Evolutionary conservation across 2,113 vertebrate species (phyloP).

Genomic region (Tachysurus vachellii): DNA sequence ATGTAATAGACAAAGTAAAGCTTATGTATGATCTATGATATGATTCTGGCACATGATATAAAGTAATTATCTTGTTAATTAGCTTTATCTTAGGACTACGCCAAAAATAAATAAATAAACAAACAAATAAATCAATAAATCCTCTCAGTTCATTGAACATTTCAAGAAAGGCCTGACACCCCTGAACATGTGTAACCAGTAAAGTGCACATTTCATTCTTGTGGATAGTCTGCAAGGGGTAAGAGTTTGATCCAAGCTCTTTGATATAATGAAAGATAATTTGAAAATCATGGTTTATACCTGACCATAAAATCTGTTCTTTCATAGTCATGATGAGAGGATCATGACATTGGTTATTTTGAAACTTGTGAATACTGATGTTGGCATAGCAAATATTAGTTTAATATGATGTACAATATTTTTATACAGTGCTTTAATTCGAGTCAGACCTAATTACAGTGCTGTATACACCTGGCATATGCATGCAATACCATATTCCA

Average conservation of each 20-base stretch:
- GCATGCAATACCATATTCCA: conserved; percentile 68
- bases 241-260: conserved; percentile 42
- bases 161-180: conserved; percentile 56
- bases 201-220: conserved; percentile 49
- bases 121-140: not conserved
- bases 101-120: conserved; percentile 22
- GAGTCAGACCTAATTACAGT: conserved; percentile 72
- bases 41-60: conserved; percentile 25
- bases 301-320: conserved; percentile 52
- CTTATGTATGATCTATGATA: conserved; percentile 35
- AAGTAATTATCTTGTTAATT: conserved; percentile 49
- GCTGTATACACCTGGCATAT: conserved; percentile 72
- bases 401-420: conserved; percentile 65
- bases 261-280: conserved; percentile 55
- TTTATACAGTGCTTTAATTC: conserved; percentile 67
- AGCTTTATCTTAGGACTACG: conserved; percentile 13
- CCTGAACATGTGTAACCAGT: conserved; percentile 49
- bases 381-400: conserved; percentile 54
- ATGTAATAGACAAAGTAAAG: conserved; percentile 27
- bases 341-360: conserved; percentile 18
- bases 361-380: conserved; percentile 26
- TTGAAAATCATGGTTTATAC: conserved; percentile 55
- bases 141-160: conserved; percentile 50
- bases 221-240: conserved; percentile 39
- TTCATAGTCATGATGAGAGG: conserved; percentile 41